Evolutionary conservation across 1,140 invertebrate species (phyloP).

Genomic region (Drosophila subobscura): DNA sequence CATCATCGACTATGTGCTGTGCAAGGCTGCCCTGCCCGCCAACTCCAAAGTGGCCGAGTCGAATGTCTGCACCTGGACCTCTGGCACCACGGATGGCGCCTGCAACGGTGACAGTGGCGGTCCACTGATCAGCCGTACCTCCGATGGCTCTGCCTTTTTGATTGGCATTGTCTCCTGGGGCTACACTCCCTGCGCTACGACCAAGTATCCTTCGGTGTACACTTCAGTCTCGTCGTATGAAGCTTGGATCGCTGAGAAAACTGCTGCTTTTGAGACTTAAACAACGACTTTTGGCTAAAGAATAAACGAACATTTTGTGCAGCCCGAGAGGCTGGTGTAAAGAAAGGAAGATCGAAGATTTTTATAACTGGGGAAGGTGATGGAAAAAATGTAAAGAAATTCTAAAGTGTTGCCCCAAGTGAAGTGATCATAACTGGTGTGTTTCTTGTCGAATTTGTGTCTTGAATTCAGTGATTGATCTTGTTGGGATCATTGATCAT

Average conservation of each 20-base stretch:
- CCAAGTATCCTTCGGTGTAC: conserved; percentile 88
- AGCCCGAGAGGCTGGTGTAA: no score
- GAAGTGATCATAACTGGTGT: no score
- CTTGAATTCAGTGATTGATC: no score
- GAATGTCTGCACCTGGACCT: conserved; percentile 86
- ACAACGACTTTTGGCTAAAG: background rate
- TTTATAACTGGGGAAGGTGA: no score
- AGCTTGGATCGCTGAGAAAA: conserved; percentile 35
- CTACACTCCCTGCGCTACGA: conserved; percentile 87
- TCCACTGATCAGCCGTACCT: conserved; percentile 83
- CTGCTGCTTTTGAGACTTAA: no score
- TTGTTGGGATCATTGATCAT: no score
- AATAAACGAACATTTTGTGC: conserved; percentile 1
- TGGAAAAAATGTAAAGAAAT: no score
- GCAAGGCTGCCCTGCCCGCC: conserved; percentile 41
- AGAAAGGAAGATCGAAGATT: no score
- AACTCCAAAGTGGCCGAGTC: background rate
- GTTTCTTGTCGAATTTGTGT: no score
- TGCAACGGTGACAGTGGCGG: conserved; percentile 88
- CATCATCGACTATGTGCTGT: conserved; percentile 66
- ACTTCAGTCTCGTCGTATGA: conserved; percentile 75
- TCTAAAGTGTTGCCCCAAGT: no score
- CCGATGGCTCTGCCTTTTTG: conserved; percentile 19
- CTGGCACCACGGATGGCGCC: conserved; percentile 84
- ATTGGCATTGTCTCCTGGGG: conserved; percentile 91